Base-by-base conservation (phyloP, 2,888 invertebrate species). In the Spodoptera exigua region DNA sequence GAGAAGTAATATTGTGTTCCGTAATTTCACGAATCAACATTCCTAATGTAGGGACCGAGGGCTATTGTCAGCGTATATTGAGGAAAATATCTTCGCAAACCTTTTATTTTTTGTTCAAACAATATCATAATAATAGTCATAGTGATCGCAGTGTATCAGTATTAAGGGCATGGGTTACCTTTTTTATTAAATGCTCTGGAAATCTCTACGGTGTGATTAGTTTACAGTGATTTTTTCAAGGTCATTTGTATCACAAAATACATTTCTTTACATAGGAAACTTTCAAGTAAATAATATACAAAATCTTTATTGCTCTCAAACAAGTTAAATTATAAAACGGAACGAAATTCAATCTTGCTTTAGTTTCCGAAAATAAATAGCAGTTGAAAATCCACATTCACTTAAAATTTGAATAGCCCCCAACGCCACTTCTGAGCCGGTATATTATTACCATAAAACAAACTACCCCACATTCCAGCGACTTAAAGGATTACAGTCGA, bases 11-110 rank as follows among this genome's bases (percentile, higher is more conserved):
- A 67, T 72, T 67, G 47, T 70, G 68, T 72, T 70, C 43, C 49
- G 73, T 72, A 70, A 72, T 70, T 73, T 70, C 45, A 67, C 68
- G 67, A 67, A 70, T 72, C 73, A 72, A 69, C 72, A 66, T 69
- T 69, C 60, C 60, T 72, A 55, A 60, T 66, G 72, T 55, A 60
- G 13, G 66, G 72, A 64, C 36, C 32, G 39, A 43, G 35, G 21
- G 35, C 53, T 46, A 66, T 66, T 66, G 66, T 71, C 60, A 49
- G 65, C 32, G 49, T 49, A 49, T 54, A 72, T 69, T 60, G 68
- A 72, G 60, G 68, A 68, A 69, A 69, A 72, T 72, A 41, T 72
- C 60, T 60, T 46, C 2, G 37, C 13, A 44, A 54, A 44, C 51
- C 51, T 72, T 27, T 55, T 49, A 47, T 66, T 55, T 67, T 66